These are phyloP conservation scores for Gasterosteus nipponicus DNA, from an alignment of 2,113 vertebrate species.

Conservation along the genomic window DNA sequence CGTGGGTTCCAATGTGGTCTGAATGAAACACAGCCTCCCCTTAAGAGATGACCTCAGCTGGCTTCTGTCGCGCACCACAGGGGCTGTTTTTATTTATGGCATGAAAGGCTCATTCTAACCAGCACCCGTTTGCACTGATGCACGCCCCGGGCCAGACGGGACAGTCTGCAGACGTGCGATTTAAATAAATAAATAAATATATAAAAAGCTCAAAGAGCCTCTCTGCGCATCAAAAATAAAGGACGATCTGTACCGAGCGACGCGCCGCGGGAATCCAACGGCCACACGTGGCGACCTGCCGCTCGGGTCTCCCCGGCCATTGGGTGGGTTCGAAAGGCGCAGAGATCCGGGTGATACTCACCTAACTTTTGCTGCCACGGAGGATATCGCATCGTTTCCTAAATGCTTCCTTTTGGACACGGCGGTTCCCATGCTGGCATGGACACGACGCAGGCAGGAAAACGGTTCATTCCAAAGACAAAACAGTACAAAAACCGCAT, in stretches of 20 bases:
- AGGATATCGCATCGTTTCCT: conserved; percentile 95
- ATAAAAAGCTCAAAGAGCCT: conserved; percentile 16
- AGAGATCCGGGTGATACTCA: conserved; percentile 76
- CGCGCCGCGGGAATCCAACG: conserved; percentile 45
- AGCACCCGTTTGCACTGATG: conserved; percentile 1
- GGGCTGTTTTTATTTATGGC: background rate
- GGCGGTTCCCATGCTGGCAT: conserved; percentile 93
- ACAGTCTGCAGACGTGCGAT: conserved; percentile 36
- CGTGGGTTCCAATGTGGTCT: background rate
- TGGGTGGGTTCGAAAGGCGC: background rate
- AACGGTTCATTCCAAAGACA: conserved; percentile 78
- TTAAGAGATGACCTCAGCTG: background rate
- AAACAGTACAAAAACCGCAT: conserved; percentile 14
- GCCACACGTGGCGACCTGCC: conserved; percentile 26
- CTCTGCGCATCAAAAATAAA: conserved; percentile 41
- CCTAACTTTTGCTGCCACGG: conserved; percentile 98
- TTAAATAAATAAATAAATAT: no score
- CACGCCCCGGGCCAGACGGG: conserved; percentile 52
- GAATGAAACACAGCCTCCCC: background rate
- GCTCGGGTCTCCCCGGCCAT: background rate
- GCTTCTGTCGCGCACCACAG: background rate
- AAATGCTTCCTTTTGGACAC: conserved; percentile 94
- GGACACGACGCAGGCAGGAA: conserved; percentile 75
- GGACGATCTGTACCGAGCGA: conserved; percentile 14
- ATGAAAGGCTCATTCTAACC: background rate